Conservation (phyloP, 2,797 vertebrate genomes). For the Notamacropus eugenii region DNA sequence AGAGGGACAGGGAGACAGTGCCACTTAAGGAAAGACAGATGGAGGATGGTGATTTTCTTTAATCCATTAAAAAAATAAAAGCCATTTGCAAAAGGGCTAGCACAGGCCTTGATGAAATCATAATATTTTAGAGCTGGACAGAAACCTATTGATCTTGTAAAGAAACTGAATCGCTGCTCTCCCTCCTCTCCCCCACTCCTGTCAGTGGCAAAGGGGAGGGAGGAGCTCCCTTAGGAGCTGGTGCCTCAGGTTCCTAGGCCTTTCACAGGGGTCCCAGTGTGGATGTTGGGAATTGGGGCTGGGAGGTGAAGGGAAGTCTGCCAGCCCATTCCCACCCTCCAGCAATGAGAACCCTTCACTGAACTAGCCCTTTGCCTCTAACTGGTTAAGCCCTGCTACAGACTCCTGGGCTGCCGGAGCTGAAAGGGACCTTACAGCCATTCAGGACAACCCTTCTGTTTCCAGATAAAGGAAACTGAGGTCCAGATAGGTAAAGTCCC, state of each 20-base stretch:
- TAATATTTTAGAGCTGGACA: not conserved
- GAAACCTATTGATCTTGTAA: not conserved
- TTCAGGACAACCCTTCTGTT: not conserved
- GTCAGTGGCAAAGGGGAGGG: not conserved
- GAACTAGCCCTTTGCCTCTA: not conserved
- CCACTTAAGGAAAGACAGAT: not conserved
- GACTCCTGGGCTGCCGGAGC: not conserved
- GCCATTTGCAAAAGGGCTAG: not conserved
- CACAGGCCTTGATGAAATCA: not conserved
- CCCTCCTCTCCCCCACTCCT: not conserved
- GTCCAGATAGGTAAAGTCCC: not conserved
- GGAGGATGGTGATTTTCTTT: not conserved
- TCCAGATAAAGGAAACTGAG: not conserved
- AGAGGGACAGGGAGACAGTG: not conserved
- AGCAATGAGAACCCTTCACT: not conserved
- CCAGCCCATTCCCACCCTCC: not conserved
- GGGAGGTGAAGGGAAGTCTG: not conserved
- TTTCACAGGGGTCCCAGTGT: not conserved
- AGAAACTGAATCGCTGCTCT: not conserved
- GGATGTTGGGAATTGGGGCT: not conserved
- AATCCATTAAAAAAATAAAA: constrained; percentile 1
- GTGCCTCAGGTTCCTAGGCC: not conserved
- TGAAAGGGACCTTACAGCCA: not conserved
- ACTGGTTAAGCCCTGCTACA: not conserved
- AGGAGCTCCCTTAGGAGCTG: not conserved